Base-by-base conservation (phyloP, 2,888 invertebrate species). In the Lydus trimaculatus region DNA sequence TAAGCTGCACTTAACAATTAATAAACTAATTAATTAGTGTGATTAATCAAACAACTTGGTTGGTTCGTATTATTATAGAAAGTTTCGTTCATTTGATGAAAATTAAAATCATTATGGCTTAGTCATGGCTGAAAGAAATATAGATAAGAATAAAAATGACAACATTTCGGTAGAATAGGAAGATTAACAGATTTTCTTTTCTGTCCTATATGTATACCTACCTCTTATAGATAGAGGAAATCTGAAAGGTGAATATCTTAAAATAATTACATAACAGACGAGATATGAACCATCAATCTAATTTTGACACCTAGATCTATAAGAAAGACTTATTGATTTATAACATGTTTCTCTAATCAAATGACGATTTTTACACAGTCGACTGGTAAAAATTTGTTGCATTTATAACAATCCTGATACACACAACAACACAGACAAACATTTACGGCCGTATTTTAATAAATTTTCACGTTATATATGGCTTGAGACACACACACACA, bases 1-100 rank as follows among this genome's bases (percentile, higher is more conserved):
- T n/a, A 15, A 56, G 28, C 56, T 56, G 56, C 56, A 56, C 28
- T 56, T 56, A 11, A 7, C 28, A n/a, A n/a, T 56, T 56, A 11
- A 7, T 56, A n/a, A n/a, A 56, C 28, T 56, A 56, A 56, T 56
- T 56, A 56, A 56, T 56, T 56, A 56, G 25, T 56, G 56, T 56
- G 56, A 56, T 56, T 56, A 56, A 56, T 56, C 13, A 56, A 56
- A 28, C 25, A 56, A 56, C 20, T 0, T 2, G 36, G 13, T 48
- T 11, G 20, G 28, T 56, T 25, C 1, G 56, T 28, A 52, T 56
- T 28, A 56, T 56, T 56, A n/a, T n/a, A 56, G 56, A 56, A 56
- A 56, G 56, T 56, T 56, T 56, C 56, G 56, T 56, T 28, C 0
- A 5, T 43, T 25, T n/a, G n/a, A n/a, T n/a, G n/a, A 2, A 28